phyloP scores from a whole-genome alignment of 2,113 vertebrate genomes.

The Myotis davidii region DNA sequence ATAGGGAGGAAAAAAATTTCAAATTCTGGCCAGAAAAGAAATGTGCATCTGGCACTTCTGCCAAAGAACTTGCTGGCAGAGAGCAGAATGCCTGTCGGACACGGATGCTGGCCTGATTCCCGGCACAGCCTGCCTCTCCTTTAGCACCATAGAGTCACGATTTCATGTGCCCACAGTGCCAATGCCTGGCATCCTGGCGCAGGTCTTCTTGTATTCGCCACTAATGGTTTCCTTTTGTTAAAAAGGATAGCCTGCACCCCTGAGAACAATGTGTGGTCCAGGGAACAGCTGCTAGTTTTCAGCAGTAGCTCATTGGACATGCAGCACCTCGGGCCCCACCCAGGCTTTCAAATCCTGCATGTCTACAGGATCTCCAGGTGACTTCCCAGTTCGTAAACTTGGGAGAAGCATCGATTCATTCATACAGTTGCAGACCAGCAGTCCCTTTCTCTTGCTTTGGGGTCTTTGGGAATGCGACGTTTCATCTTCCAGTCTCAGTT shows the following conservation, averaged over 20 bases:
- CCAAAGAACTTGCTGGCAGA: slow-evolving; percentile 74
- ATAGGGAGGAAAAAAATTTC: background rate
- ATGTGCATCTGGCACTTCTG: slow-evolving; percentile 45
- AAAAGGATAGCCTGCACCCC: background rate
- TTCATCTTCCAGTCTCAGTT: background rate
- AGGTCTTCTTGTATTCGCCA: background rate
- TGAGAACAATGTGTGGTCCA: background rate
- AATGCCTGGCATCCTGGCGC: background rate
- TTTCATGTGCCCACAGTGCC: background rate
- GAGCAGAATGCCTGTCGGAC: slow-evolving; percentile 53
- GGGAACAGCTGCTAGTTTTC: background rate
- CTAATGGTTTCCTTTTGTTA: background rate
- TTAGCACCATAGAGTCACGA: slow-evolving; percentile 50
- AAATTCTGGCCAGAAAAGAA: slow-evolving; percentile 54
- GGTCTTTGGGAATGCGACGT: background rate
- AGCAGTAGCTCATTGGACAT: background rate
- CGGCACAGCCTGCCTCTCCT: background rate
- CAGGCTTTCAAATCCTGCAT: background rate
- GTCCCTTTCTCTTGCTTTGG: background rate
- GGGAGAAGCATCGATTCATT: background rate
- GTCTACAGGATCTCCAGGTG: background rate
- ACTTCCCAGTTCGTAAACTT: background rate
- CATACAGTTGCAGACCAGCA: background rate
- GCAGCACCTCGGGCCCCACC: background rate
- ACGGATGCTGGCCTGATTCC: slow-evolving; percentile 38